These are phyloP conservation scores for Sebastiscus albofasciatus DNA, from an alignment of 2,797 vertebrate species.

Conservation along the genomic window DNA sequence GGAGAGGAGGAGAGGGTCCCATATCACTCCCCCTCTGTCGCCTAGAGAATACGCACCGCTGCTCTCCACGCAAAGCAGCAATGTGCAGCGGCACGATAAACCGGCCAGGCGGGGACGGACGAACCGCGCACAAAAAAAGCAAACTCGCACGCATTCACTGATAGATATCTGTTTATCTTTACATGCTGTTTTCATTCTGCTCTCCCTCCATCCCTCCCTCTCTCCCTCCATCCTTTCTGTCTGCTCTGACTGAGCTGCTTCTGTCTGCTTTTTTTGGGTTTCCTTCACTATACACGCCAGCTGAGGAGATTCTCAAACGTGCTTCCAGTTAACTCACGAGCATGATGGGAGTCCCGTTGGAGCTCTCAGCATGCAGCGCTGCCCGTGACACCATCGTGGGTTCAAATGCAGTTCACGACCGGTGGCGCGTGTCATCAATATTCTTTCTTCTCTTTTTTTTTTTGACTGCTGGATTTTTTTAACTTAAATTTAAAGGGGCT, in stretches of 20 bases:
- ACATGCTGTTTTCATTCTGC: constrained; percentile 38
- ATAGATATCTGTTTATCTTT: constrained; percentile 48
- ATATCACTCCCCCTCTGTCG: constrained; percentile 31
- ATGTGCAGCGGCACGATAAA: constrained; percentile 65
- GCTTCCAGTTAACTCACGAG: background rate
- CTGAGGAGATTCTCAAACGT: background rate
- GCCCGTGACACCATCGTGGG: background rate
- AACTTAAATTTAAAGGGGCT: background rate
- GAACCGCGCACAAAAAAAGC: constrained; percentile 20
- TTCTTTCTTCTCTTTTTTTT: background rate
- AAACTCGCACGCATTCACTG: background rate
- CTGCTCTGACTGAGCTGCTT: background rate
- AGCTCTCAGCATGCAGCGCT: background rate
- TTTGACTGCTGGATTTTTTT: background rate
- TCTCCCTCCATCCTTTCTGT: background rate
- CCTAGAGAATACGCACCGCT: constrained; percentile 48
- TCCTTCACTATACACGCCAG: background rate
- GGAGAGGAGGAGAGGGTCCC: background rate
- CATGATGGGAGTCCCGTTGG: background rate
- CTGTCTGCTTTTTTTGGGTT: background rate
- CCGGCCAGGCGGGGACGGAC: constrained; percentile 28
- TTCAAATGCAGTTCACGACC: constrained; percentile 19
- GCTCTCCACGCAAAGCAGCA: constrained; percentile 29
- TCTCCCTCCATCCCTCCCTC: background rate
- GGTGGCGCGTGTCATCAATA: background rate